phyloP scores from a whole-genome alignment of 2,888 invertebrate species.

The Zelleria hepariella region DNA sequence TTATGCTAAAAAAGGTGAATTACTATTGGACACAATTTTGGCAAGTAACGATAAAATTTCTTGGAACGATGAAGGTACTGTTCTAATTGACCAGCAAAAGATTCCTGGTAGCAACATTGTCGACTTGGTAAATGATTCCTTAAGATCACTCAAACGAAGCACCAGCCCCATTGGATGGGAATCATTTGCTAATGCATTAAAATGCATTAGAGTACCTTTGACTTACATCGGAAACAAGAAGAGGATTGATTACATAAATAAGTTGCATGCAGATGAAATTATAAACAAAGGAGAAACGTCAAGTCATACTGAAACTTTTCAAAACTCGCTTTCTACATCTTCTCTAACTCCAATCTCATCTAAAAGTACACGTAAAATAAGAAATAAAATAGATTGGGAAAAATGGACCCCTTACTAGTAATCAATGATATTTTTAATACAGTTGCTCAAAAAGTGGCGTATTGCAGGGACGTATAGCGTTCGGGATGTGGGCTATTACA shows the following conservation, averaged over 20 bases:
- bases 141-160: slow-evolving; percentile 20
- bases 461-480: too few species aligned
- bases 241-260: slow-evolving; percentile 13
- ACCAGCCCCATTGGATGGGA: slow-evolving; percentile 22
- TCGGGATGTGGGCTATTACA: too few species aligned
- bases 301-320: background rate
- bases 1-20: slow-evolving; percentile 16
- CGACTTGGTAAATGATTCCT: slow-evolving; percentile 20
- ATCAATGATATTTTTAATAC: too few species aligned
- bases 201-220: slow-evolving; percentile 17
- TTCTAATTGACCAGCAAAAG: slow-evolving; percentile 17
- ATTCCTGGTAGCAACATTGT: slow-evolving; percentile 20
- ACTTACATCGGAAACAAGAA: slow-evolving; percentile 21
- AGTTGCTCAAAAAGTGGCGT: too few species aligned
- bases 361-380: slow-evolving; percentile 7
- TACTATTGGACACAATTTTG: slow-evolving; percentile 12
- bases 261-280: background rate
- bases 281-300: background rate
- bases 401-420: slow-evolving; percentile 24
- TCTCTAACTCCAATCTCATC: background rate
- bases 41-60: slow-evolving; percentile 12
- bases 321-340: background rate
- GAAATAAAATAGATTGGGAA: slow-evolving; percentile 20
- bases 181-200: slow-evolving; percentile 17
- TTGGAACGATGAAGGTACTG: slow-evolving; percentile 17